Percentiles rank a stretch among this genome's conserved stretches.
Conservation (phyloP, 2,797 vertebrate genomes). For the Antennarius maculatus region DNA sequence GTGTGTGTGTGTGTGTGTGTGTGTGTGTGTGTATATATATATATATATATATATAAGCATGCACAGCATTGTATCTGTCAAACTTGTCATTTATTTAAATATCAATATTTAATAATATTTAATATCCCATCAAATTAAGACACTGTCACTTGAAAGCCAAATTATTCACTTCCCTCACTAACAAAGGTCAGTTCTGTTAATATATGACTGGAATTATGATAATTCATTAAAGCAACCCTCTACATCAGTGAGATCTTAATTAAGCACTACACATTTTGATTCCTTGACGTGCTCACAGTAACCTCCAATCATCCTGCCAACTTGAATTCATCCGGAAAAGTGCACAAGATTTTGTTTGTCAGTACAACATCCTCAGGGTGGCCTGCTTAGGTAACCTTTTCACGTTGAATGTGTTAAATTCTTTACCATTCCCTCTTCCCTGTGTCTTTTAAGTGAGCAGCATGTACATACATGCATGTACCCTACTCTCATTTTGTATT, state of each 20-base stretch:
- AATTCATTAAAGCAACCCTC: conserved; percentile 51
- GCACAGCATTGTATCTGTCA: conserved; percentile 7
- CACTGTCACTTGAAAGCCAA: too few species aligned
- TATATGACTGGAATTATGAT: conserved; percentile 51
- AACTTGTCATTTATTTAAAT: conserved; percentile 2
- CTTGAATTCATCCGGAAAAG: conserved; percentile 26
- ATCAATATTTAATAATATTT: too few species aligned
- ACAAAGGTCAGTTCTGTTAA: conserved; percentile 35
- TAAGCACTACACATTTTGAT: conserved; percentile 32
- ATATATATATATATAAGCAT: too few species aligned
- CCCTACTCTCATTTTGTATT: conserved; percentile 25
- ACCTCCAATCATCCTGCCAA: conserved; percentile 30
- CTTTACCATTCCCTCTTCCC: conserved; percentile 18
- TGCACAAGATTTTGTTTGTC: conserved; percentile 45
- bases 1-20: too few species aligned
- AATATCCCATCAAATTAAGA: too few species aligned
- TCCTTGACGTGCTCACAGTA: conserved; percentile 12
- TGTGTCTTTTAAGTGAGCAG: conserved; percentile 20
- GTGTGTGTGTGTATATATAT: too few species aligned
- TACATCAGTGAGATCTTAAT: conserved; percentile 50
- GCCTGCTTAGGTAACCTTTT: conserved; percentile 23
- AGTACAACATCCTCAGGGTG: conserved; percentile 14
- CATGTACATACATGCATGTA: conserved; percentile 6
- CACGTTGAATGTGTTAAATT: conserved; percentile 25
- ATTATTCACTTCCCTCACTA: background rate